phyloP scores from a whole-genome alignment of 2,797 vertebrate species.

The Propithecus deckenii region DNA sequence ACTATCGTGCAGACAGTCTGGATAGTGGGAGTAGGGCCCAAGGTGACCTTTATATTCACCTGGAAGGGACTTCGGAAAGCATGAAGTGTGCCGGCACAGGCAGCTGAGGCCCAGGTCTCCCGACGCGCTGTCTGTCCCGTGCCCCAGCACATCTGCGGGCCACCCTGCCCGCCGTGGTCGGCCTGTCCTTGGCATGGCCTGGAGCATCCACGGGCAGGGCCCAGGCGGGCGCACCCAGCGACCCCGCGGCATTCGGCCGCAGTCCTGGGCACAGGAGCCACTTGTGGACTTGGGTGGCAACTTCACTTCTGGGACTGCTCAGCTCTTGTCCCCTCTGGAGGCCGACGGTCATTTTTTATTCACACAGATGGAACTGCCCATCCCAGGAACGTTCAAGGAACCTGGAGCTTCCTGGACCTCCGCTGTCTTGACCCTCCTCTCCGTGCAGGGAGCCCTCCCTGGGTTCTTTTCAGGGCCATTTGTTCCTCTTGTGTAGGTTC shows the following conservation, averaged over 20 bases:
- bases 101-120: neutral
- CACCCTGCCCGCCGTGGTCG: accelerated
- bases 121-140: neutral
- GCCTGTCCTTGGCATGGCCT: neutral
- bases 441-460: neutral
- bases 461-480: neutral
- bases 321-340: neutral
- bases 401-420: neutral
- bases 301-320: neutral
- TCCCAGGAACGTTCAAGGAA: neutral
- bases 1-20: neutral
- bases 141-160: accelerated
- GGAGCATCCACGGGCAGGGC: neutral
- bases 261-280: neutral
- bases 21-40: neutral
- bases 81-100: neutral
- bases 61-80: neutral
- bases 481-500: neutral
- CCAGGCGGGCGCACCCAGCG: neutral
- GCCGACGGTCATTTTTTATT: neutral
- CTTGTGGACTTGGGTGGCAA: neutral
- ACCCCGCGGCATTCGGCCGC: too few species aligned
- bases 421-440: neutral
- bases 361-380: neutral
- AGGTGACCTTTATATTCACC: neutral